Base-by-base conservation (phyloP, 2,888 invertebrate genomes). In the Diplolepis rosae region DNA sequence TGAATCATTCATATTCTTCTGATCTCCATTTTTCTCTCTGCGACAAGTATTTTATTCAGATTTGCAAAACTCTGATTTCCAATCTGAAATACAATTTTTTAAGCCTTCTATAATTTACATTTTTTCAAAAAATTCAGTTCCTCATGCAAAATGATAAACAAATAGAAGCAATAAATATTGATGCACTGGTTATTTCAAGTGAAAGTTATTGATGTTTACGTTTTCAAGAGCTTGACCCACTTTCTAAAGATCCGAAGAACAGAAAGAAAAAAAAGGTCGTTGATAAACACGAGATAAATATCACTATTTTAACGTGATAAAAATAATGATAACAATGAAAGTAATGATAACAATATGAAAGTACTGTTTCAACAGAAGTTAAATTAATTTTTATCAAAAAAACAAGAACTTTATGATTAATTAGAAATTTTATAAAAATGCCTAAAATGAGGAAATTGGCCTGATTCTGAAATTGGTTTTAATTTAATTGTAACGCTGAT, bases 181-280 rank as follows among this genome's bases (percentile, higher is more conserved):
- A 1, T 50, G 50, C 11, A 24, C 18, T 24, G 9, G 50, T 24
- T 11, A 27, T 22, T 22, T 24, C n/a, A 50, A 50, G 50, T 50
- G 24, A 50, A 50, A 22, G 50, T 22, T 50, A 50, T 50, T 24
- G 22, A 13, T 50, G 27, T 50, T 50, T 50, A 50, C 24, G 50
- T 50, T 50, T 24, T n/a, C 50, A 50, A 13, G 50, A 11, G 27
- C 11, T 50, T 50, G 50, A 27, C 50, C 50, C 50, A 50, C 50
- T 50, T 50, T 50, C 50, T 50, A 50, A 50, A 27, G 22, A 24
- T 50, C 18, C 11, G 27, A 11, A 3, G 24, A 24, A 50, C 24
- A 50, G 27, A 13, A 50, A n/a, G n/a, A n/a, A n/a, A n/a, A n/a
- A n/a, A n/a, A n/a, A n/a, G n/a, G n/a, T n/a, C n/a, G n/a, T n/a